Conservation (phyloP, 64 coral and sea anemone species). For the Exaiptasia diaphana region DNA sequence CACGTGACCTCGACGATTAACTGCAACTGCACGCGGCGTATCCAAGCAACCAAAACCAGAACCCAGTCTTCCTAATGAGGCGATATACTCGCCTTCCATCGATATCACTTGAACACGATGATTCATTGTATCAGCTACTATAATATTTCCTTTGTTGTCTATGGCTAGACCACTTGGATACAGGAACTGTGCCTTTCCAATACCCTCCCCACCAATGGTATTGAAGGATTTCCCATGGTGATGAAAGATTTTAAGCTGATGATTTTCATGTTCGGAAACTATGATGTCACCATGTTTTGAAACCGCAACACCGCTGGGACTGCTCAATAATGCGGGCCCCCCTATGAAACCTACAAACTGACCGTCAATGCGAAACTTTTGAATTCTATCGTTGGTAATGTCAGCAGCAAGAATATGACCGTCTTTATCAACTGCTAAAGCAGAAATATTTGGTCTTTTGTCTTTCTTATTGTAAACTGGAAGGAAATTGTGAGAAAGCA, state of each 20-base stretch:
- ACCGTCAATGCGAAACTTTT: constrained; percentile 84
- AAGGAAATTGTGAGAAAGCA: constrained; percentile 75
- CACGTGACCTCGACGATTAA: constrained; percentile 69
- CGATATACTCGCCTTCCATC: constrained; percentile 53
- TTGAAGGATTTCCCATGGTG: constrained; percentile 47
- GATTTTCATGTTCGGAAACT: constrained; percentile 66
- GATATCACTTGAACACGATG: constrained; percentile 81
- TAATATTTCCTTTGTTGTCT: constrained; percentile 61
- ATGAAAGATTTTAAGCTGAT: constrained; percentile 67
- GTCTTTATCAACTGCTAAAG: constrained; percentile 64
- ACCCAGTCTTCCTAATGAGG: constrained; percentile 70
- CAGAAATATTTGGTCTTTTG: constrained; percentile 67
- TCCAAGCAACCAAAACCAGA: constrained; percentile 73
- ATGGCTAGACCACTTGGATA: constrained; percentile 61
- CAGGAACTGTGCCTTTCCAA: constrained; percentile 64
- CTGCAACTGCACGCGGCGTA: constrained; percentile 74
- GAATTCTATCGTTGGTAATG: constrained; percentile 66
- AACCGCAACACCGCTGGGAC: constrained; percentile 72
- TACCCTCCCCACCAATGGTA: constrained; percentile 44
- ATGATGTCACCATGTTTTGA: constrained; percentile 68
- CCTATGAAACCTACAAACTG: constrained; percentile 86
- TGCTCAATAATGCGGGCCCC: constrained; percentile 54
- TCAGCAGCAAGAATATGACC: constrained; percentile 64
- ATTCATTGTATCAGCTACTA: constrained; percentile 72
- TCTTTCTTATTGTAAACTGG: constrained; percentile 76